Evolutionary conservation across 2,888 invertebrate species (phyloP).

Genomic region (Nomada ferruginata): DNA sequence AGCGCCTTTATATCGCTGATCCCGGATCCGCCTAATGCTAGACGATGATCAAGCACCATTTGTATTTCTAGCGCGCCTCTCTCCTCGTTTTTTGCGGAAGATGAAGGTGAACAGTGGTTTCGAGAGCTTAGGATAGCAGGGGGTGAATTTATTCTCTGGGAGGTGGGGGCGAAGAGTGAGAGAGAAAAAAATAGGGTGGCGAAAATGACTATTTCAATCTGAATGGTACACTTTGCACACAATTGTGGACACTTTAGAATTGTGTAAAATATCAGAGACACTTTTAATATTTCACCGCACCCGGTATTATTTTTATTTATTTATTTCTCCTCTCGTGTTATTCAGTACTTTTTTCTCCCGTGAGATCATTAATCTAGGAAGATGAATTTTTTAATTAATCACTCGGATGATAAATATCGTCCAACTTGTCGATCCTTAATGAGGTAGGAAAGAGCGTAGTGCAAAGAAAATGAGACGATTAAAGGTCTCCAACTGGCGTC

Average conservation of each 20-base stretch:
- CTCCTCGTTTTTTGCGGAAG: not conserved
- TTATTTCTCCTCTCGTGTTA: no score
- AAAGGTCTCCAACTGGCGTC: conserved; percentile 48
- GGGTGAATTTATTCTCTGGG: not conserved
- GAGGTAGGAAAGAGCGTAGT: conserved; percentile 27
- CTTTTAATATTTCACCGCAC: no score
- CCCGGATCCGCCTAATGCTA: conserved; percentile 27
- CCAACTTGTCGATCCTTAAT: conserved; percentile 29
- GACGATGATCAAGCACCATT: conserved; percentile 30
- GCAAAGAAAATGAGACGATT: conserved; percentile 29
- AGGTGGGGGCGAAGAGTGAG: not conserved
- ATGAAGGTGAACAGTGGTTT: not conserved
- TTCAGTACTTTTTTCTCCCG: not conserved
- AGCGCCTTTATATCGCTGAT: conserved; percentile 34
- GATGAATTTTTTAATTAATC: conserved; percentile 50
- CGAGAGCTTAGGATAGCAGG: not conserved
- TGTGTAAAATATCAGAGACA: no score
- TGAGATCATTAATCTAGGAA: conserved; percentile 13
- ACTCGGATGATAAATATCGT: conserved; percentile 13
- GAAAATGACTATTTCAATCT: no score
- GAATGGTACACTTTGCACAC: no score
- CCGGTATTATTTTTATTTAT: no score
- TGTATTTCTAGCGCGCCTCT: conserved; percentile 27
- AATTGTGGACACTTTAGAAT: no score
- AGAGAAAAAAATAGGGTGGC: no score